Base-by-base conservation (phyloP, 2,888 invertebrate species). In the Mallateleia sp. region DNA sequence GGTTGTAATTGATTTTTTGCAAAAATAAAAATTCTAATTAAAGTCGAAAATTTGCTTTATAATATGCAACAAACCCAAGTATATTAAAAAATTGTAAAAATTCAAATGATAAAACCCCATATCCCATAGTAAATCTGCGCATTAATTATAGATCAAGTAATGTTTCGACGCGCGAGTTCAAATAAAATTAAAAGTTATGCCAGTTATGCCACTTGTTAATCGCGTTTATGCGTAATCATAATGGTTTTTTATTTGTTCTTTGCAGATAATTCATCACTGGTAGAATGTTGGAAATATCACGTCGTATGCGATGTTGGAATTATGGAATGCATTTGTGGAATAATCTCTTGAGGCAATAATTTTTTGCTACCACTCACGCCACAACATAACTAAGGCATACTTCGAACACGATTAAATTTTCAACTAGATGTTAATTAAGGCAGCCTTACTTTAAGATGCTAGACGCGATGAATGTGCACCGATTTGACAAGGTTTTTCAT, bases 361-460 rank as follows among this genome's bases (percentile, higher is more conserved):
- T 82, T 80, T 85, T 71, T n/a, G n/a, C n/a, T n/a, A n/a, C n/a
- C n/a, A n/a, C n/a, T n/a, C 34, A 52, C 74, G 54, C 25, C 56
- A 28, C 20, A 52, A 56, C 74, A 60, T 47, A 67, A 52, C 60
- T 54, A 34, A 69, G 69, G 79, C 38, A 22, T 71, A 67, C 58
- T 25, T 47, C 34, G 67, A 74, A 85, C 75, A 85, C 80, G 38
- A 80, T 80, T 80, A 83, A 77, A 85, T 88, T 84, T 84, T 69
- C 80, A 83, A 69, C 80, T 85, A 75, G 83, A 88, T 83, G 83
- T 85, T 85, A 85, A 88, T 88, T 88, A 85, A 86, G 85, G 71
- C 77, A 88, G 82, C 62, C 71, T 78, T 79, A 72, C 66, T 66
- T 56, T 75, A 85, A 87, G 85, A 85, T 82, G 85, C 85, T 67